Conservation (phyloP, 2,113 vertebrate species). For the Motacilla tschutschensis region DNA sequence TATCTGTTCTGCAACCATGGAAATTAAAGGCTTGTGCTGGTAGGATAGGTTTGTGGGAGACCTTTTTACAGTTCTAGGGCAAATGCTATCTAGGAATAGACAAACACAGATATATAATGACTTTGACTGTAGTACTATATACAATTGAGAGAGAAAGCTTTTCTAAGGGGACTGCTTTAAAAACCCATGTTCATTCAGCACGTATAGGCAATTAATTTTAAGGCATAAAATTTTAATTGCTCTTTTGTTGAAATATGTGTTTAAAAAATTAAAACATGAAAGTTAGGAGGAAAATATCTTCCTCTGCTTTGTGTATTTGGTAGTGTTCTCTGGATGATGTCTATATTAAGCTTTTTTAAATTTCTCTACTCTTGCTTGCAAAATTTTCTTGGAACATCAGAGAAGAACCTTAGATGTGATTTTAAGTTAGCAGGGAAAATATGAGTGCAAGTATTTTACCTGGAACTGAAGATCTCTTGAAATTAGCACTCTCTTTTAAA, state of each 20-base stretch:
- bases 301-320: neutral
- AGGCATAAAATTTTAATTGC: neutral
- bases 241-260: neutral
- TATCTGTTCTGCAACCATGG: neutral
- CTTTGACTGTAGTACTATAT: neutral
- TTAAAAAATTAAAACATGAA: neutral
- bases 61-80: neutral
- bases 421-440: neutral
- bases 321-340: neutral
- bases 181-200: neutral
- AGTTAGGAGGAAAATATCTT: neutral
- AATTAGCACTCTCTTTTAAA: neutral
- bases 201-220: neutral
- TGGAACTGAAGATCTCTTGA: neutral
- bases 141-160: neutral
- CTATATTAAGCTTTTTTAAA: neutral
- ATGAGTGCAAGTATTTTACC: neutral
- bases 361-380: neutral
- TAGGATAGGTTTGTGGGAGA: neutral
- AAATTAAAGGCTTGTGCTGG: neutral
- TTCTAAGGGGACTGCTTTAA: neutral
- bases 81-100: neutral
- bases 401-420: neutral
- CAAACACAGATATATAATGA: neutral
- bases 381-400: neutral